A percentile compares a stretch with the other conserved stretches of the same genome.
These are phyloP conservation scores for Leucophenga montana DNA, from an alignment of 2,888 invertebrate genomes.

Conservation along the genomic window DNA sequence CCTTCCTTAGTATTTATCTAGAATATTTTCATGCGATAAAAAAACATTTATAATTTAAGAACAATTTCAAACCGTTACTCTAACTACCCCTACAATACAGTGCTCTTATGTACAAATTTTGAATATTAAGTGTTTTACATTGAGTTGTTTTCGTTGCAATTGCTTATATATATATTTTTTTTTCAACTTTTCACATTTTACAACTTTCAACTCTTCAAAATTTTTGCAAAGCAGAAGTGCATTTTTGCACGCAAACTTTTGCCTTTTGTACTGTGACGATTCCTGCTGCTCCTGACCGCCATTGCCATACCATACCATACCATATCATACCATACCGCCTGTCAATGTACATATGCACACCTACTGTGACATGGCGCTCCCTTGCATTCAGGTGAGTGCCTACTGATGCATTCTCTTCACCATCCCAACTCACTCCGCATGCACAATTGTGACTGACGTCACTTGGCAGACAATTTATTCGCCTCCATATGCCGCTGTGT, in stretches of 20 bases:
- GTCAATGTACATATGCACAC: constrained; percentile 32
- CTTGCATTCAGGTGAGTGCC: neutral
- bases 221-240: constrained; percentile 55
- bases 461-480: constrained; percentile 59
- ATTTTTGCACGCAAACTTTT: constrained; percentile 67
- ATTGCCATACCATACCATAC: constrained; percentile 2
- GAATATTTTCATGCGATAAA: no score
- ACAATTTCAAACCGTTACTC: no score
- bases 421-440: neutral
- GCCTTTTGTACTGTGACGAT: constrained; percentile 18
- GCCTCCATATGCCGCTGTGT: constrained; percentile 36
- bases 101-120: neutral
- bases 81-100: neutral
- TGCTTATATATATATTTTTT: neutral
- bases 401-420: neutral
- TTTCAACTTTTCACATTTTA: neutral
- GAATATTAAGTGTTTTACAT: neutral
- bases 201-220: constrained; percentile 17
- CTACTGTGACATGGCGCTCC: constrained; percentile 37
- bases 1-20: no score
- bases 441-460: constrained; percentile 48
- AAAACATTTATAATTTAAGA: no score
- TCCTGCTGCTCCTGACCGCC: constrained; percentile 32
- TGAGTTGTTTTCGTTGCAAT: neutral
- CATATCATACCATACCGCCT: neutral